Evolutionary conservation across 2,888 invertebrate genomes (phyloP), one percentile per base, ranked within the genome.

Genomic region (Candidula unifasciata): DNA sequence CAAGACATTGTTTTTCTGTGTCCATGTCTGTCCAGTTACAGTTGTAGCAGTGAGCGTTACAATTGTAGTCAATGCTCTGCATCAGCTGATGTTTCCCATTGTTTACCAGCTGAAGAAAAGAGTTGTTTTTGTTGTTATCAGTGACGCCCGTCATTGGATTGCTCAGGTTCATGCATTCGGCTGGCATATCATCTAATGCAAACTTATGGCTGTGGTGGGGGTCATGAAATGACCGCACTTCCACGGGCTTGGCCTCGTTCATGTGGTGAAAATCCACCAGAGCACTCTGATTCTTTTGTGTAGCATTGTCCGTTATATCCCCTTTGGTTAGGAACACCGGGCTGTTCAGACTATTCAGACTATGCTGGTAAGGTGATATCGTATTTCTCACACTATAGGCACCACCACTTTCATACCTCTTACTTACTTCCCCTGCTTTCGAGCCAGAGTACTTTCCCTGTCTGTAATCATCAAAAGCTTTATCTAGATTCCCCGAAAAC

Each of bases 151-250:
- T 35, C 57, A 35, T 54, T 13, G 57, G 73, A 24, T n/a, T 81
- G 54, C 37, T 71, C 35, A 81, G 24, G 21, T 57, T 60, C 33
- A 35, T 81, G 81, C 57, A 73, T 60, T 81, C 81, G 13, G 35
- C 54, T 35, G 81, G 81, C 35, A 69, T 57, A n/a, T 81, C 81
- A 81, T 81, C 81, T 30, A 81, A 73, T 5, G 82, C 64, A 76
- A 82, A 82, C 57, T 83, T 83, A 33, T 78, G 78, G 52, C 83
- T 83, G 71, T 83, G 83, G 18, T 79, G 78, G 27, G 83, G 83
- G 24, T 83, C 83, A 37, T 83, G 83, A 27, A 83, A 83, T 37
- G 82, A 83, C 35, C 57, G 37, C 16, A 60, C 60, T 57, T 81
- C 81, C 24, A 57, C 60, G 27, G 81, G 81, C 16, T 18, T 24